Base-by-base conservation (phyloP, 2,888 invertebrate genomes). In the Stenoptilia bipunctidactyla region DNA sequence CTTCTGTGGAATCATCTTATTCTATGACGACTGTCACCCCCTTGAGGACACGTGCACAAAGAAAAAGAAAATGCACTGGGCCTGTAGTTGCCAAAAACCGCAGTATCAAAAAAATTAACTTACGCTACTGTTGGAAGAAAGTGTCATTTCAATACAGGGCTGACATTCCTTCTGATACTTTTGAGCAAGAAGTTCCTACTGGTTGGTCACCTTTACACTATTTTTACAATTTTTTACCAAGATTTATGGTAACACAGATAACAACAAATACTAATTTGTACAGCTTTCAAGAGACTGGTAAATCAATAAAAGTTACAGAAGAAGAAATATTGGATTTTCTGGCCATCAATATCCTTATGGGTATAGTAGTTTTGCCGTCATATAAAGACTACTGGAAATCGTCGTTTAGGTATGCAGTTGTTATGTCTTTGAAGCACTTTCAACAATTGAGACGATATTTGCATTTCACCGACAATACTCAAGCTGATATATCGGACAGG, bases 271-370 rank as follows among this genome's bases (percentile, higher is more conserved):
- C 20, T 20, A 20, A 20, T 20, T 20, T 20, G 8, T 20, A 20
- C 20, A 20, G 20, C 20, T 3, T 20, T 14, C 44, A 53, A 44
- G 36, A 37, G 39, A 46, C 44, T 14, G 52, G 53, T 12, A 44
- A 35, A 40, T 44, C 45, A 27, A 48, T 50, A 9, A 36, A 49
- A 15, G 14, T 48, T 6, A 41, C 42, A 27, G 38, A 42, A 30
- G 47, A 53, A n/a, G 54, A 59, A 34, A 37, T 56, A 12, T 35
- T 42, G 12, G 50, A 53, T 44, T 58, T 58, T 50, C 15, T 58
- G 13, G 50, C 51, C 8, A 59, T 59, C 3, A 42, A 53, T 36
- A 45, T 59, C 8, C n/a, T 54, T 1, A 58, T 60, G 60, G 56
- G 58, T 25, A 45, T 61, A 27, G 53, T 55, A 1, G 8, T 14